These are phyloP conservation scores for Nasonovia ribisnigri DNA, from an alignment of 2,888 invertebrate species.

Conservation along the genomic window DNA sequence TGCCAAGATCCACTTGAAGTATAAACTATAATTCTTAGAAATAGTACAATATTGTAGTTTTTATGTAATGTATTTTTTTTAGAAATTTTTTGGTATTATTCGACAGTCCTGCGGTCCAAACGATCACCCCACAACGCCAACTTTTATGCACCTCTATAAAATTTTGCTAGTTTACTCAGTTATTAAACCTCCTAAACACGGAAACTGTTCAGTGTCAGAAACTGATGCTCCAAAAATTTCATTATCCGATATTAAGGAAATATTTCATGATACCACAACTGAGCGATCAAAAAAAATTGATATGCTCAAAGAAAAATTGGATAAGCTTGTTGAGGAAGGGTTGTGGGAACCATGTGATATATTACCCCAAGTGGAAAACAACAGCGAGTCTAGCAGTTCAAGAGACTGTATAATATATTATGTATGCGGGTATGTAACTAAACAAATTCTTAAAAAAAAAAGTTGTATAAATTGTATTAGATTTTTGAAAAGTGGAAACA, in stretches of 20 bases:
- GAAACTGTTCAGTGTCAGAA: background rate
- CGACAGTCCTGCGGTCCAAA: background rate
- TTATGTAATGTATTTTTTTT: no score
- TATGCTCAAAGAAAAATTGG: background rate
- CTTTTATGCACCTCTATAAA: background rate
- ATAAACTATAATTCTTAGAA: no score
- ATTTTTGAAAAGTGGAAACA: background rate
- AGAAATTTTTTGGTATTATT: conserved; percentile 1
- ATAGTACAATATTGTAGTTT: no score
- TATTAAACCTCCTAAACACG: background rate
- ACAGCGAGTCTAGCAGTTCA: background rate
- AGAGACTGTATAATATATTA: background rate
- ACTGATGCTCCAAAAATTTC: background rate
- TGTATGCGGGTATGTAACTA: background rate
- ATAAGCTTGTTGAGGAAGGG: background rate
- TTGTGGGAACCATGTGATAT: background rate
- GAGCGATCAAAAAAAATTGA: background rate
- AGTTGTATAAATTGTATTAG: background rate
- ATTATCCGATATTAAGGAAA: background rate
- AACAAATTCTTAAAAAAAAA: background rate
- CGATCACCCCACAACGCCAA: background rate
- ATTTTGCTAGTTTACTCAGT: background rate
- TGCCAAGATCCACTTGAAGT: no score
- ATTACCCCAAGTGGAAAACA: background rate
- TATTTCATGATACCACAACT: background rate